phyloP scores from a whole-genome alignment of 1,140 invertebrate genomes.

The Eumeta japonica region DNA sequence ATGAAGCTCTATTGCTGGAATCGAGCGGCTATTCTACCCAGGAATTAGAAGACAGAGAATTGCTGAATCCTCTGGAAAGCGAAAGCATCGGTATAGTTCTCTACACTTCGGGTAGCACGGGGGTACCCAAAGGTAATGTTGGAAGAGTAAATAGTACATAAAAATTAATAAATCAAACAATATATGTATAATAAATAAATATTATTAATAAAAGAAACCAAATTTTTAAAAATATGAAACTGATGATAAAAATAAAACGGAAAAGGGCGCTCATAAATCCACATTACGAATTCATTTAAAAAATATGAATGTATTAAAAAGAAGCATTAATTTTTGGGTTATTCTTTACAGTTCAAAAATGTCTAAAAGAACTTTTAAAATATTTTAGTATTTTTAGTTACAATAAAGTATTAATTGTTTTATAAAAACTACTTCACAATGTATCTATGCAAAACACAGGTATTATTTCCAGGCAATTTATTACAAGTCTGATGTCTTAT shows the following conservation, averaged over 20 bases:
- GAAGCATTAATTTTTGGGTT: too few relatives aligned
- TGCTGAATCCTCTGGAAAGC: constrained; percentile 20
- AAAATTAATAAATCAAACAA: background rate
- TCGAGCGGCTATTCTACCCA: constrained; percentile 40
- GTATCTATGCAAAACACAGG: too few relatives aligned
- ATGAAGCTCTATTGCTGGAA: constrained; percentile 49
- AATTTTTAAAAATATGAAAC: background rate
- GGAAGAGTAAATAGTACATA: constrained; percentile 18
- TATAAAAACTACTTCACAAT: too few relatives aligned
- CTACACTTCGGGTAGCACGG: constrained; percentile 92
- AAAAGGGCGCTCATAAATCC: too few relatives aligned
- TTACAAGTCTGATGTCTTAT: constrained; percentile 4
- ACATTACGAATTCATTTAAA: too few relatives aligned
- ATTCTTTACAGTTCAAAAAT: too few relatives aligned
- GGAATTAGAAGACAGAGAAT: constrained; percentile 21
- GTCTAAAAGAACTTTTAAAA: too few relatives aligned
- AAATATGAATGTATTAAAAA: too few relatives aligned
- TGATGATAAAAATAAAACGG: too few relatives aligned
- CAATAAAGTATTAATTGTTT: too few relatives aligned
- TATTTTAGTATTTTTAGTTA: too few relatives aligned
- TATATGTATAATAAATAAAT: background rate
- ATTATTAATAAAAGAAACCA: background rate
- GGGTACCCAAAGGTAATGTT: constrained; percentile 87
- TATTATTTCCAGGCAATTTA: too few relatives aligned
- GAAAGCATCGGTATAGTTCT: constrained; percentile 72